These are phyloP conservation scores for Pteruthius melanotis DNA, from an alignment of 2,113 vertebrate species.

Conservation along the genomic window DNA sequence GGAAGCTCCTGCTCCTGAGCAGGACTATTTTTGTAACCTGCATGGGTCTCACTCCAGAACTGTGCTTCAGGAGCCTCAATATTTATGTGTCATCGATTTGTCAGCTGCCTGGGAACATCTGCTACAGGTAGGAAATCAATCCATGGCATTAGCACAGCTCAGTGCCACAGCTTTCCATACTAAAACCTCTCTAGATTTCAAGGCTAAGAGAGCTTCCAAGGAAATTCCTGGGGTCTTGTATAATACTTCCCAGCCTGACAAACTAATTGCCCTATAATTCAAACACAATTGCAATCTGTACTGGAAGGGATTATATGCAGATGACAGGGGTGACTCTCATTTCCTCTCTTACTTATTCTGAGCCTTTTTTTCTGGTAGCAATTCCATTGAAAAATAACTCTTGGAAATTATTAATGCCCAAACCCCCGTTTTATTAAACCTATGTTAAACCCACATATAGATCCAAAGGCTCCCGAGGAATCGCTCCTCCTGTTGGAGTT, in stretches of 20 bases:
- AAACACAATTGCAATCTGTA: conserved; percentile 7
- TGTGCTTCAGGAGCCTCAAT: background rate
- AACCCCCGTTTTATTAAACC: background rate
- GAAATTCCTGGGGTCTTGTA: conserved; percentile 24
- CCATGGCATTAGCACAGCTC: background rate
- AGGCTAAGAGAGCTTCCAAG: conserved; percentile 6
- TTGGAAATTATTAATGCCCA: background rate
- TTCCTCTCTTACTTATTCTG: background rate
- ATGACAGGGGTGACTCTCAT: conserved; percentile 12
- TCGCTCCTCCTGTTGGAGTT: background rate
- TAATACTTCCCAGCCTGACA: conserved; percentile 7
- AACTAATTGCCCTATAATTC: conserved; percentile 44
- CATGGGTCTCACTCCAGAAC: background rate
- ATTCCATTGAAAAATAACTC: background rate
- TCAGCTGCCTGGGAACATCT: background rate
- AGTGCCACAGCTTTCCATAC: background rate
- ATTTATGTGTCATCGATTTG: background rate
- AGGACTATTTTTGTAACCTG: background rate
- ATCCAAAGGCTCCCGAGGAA: background rate
- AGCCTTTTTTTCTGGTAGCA: conserved; percentile 14
- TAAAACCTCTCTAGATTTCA: background rate
- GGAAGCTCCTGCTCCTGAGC: background rate
- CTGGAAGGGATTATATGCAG: background rate
- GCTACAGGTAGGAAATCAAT: conserved; percentile 5
- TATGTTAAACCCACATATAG: background rate